Percentiles rank a stretch among this genome's conserved stretches.
Evolutionary conservation across 1,140 invertebrate genomes (phyloP).

Genomic region (Drosophila nigrodunni): DNA sequence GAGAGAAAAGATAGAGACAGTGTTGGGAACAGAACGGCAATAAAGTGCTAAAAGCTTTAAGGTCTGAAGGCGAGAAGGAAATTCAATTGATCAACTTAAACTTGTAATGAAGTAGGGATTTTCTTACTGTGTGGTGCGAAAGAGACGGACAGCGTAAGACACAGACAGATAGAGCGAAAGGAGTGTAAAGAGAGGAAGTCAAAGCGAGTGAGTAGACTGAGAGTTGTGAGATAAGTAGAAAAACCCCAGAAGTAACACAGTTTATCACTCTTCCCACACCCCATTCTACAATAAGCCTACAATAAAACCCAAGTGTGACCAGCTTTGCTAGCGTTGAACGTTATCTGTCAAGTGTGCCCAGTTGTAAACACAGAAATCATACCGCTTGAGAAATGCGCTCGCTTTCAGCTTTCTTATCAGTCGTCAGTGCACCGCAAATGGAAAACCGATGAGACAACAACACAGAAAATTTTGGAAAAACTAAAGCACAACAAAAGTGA

Average conservation of each 20-base stretch:
- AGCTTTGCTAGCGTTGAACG: background rate
- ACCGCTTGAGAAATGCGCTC: background rate
- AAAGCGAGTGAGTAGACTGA: no score
- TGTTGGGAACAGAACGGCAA: background rate
- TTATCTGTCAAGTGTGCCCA: conserved; percentile 7
- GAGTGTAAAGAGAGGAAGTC: no score
- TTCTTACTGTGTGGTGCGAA: no score
- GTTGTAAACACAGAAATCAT: background rate
- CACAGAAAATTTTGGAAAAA: conserved; percentile 51
- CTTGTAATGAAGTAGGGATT: no score
- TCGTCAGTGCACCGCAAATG: conserved; percentile 4
- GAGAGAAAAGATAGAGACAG: background rate
- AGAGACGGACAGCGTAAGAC: no score
- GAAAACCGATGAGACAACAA: conserved; percentile 14
- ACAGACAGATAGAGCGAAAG: no score
- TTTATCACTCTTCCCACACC: no score
- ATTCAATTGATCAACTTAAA: no score
- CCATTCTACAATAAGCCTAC: conserved; percentile 36
- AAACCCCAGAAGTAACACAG: no score
- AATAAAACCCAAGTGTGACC: background rate
- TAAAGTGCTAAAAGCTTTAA: no score
- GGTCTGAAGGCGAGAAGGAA: background rate
- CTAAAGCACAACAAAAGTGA: conserved; percentile 19
- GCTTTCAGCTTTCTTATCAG: conserved; percentile 1
- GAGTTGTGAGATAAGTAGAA: no score